phyloP scores from a whole-genome alignment of 2,797 vertebrate genomes.

The Pelodytes ibericus region DNA sequence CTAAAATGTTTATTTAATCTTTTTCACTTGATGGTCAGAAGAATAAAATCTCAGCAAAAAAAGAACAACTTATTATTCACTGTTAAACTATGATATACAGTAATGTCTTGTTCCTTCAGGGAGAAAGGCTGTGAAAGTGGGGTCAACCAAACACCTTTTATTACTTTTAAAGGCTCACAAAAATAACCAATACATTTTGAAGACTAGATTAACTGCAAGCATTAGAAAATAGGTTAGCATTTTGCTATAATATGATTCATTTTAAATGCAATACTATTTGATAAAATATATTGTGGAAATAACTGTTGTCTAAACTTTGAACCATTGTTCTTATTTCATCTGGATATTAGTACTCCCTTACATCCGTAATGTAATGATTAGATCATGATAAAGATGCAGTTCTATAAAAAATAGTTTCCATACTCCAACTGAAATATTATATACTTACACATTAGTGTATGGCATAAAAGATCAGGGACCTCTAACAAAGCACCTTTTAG shows the following conservation, averaged over 20 bases:
- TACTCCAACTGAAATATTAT: no score
- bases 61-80: slow-evolving; percentile 20
- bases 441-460: no score
- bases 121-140: neutral
- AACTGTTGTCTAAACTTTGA: no score
- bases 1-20: slow-evolving; percentile 46
- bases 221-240: neutral
- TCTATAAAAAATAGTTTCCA: no score
- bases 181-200: neutral
- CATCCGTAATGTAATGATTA: no score
- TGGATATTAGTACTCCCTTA: no score
- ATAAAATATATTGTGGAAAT: neutral
- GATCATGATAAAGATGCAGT: no score
- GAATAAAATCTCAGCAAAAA: slow-evolving; percentile 22
- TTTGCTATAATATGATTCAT: neutral
- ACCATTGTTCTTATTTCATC: no score
- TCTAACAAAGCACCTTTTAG: no score
- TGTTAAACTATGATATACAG: slow-evolving; percentile 29
- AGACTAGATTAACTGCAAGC: neutral
- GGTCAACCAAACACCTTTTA: slow-evolving; percentile 24
- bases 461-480: no score
- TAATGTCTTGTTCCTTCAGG: slow-evolving; percentile 24
- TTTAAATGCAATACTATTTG: neutral
- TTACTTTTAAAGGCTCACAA: slow-evolving; percentile 12
- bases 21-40: slow-evolving; percentile 31